These are phyloP conservation scores for Sinodicranocentrus sp. DNA, from an alignment of 2,888 invertebrate genomes.

Conservation along the genomic window DNA sequence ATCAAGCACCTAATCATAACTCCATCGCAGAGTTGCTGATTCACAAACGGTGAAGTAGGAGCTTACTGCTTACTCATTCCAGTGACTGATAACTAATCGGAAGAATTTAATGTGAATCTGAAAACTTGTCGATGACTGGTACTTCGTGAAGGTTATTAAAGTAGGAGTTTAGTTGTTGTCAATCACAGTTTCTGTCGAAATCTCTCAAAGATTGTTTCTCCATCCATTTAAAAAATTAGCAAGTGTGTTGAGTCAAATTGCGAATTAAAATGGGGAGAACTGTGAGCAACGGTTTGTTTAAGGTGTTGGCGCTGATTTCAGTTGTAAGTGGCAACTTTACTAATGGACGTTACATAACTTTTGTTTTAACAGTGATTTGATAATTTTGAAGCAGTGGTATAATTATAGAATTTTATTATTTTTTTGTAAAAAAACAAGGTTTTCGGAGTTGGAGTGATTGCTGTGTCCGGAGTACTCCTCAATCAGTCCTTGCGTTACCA, in stretches of 20 bases:
- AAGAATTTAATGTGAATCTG: background rate
- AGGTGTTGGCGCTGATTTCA: constrained; percentile 30
- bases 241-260: too few species aligned
- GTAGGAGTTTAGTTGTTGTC: too few species aligned
- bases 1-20: background rate
- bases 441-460: constrained; percentile 68
- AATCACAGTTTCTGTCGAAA: too few species aligned
- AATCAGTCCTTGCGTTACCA: constrained; percentile 67
- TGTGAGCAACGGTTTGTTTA: constrained; percentile 43
- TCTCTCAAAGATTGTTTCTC: too few species aligned
- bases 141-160: too few species aligned
- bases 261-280: constrained; percentile 54
- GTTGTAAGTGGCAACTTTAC: constrained; percentile 39
- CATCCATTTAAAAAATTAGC: too few species aligned
- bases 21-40: constrained; percentile 1
- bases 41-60: background rate
- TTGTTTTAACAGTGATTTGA: constrained; percentile 4
- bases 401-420: constrained; percentile 8
- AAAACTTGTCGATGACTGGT: background rate
- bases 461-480: constrained; percentile 66
- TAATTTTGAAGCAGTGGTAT: constrained; percentile 19
- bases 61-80: background rate
- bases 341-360: background rate
- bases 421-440: constrained; percentile 41
- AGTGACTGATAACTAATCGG: too few species aligned